Percentiles rank a stretch among this genome's conserved stretches.
These are phyloP conservation scores for Leguminivora glycinivorella DNA, from an alignment of 1,140 invertebrate genomes.

Conservation along the genomic window DNA sequence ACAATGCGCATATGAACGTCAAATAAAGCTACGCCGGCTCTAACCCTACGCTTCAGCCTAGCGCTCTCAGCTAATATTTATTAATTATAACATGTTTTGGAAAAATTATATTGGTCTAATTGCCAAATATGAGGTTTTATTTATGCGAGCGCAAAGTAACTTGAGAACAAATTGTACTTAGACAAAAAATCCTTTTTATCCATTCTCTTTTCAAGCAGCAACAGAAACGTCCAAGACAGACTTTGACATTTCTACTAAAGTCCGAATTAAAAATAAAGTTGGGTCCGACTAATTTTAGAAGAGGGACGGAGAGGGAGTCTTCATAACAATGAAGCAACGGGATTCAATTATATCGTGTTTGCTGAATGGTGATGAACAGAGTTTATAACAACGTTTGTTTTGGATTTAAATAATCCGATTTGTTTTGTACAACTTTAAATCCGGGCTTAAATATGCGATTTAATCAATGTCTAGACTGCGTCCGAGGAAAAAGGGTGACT, in stretches of 20 bases:
- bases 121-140: too few species aligned
- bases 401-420: constrained; percentile 5
- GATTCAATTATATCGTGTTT: not conserved
- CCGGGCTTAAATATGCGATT: not conserved
- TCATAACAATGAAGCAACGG: constrained; percentile 1
- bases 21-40: too few species aligned
- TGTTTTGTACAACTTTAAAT: not conserved
- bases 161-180: too few species aligned
- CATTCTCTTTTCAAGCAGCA: not conserved
- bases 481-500: too few species aligned
- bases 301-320: constrained; percentile 2
- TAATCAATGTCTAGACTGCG: not conserved
- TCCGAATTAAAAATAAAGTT: constrained; percentile 5
- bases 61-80: too few species aligned
- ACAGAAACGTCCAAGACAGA: not conserved
- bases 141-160: too few species aligned
- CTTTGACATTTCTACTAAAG: not conserved
- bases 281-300: not conserved
- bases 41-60: too few species aligned
- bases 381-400: constrained; percentile 4
- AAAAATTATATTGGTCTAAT: too few species aligned
- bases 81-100: too few species aligned
- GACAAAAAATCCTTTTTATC: too few species aligned
- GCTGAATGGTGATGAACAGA: constrained; percentile 1
- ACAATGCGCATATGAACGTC: too few species aligned